These are phyloP conservation scores for Phenganax stokvisi DNA, from an alignment of 92 coral and sea anemone species.

Conservation along the genomic window DNA sequence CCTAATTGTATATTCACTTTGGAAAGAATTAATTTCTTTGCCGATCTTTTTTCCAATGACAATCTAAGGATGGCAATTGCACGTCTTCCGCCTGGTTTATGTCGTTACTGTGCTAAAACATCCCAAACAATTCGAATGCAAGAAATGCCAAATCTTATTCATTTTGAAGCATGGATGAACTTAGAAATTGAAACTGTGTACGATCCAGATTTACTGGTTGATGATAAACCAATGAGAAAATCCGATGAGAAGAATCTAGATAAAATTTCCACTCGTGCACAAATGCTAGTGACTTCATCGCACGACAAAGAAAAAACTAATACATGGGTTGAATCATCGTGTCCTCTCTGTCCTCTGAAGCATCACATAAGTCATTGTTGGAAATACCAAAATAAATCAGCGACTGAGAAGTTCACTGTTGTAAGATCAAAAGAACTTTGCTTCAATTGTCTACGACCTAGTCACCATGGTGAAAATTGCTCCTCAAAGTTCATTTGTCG, in stretches of 20 bases:
- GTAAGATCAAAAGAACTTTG: slow-evolving; percentile 8
- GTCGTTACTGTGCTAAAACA: no score
- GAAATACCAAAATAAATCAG: slow-evolving; percentile 15
- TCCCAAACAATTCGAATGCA: background rate
- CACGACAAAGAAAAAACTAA: background rate
- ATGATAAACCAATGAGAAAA: slow-evolving; percentile 11
- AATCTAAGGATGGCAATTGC: slow-evolving; percentile 1
- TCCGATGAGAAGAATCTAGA: background rate
- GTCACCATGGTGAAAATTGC: background rate
- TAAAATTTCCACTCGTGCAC: background rate
- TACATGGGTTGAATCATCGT: background rate
- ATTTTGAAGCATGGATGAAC: slow-evolving; percentile 4
- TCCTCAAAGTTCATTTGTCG: background rate
- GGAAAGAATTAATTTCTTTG: slow-evolving; percentile 2
- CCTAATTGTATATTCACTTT: background rate
- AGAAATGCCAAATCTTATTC: slow-evolving; percentile 1
- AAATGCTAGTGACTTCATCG: background rate
- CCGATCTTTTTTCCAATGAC: slow-evolving; percentile 4
- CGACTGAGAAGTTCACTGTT: background rate
- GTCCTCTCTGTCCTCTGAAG: background rate
- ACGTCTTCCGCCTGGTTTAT: slow-evolving; percentile 1
- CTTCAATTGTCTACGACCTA: background rate
- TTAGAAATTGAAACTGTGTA: background rate
- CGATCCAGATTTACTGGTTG: background rate
- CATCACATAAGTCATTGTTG: background rate